These are phyloP conservation scores for Aphodius sticticus DNA, from an alignment of 2,888 invertebrate genomes.

Conservation along the genomic window DNA sequence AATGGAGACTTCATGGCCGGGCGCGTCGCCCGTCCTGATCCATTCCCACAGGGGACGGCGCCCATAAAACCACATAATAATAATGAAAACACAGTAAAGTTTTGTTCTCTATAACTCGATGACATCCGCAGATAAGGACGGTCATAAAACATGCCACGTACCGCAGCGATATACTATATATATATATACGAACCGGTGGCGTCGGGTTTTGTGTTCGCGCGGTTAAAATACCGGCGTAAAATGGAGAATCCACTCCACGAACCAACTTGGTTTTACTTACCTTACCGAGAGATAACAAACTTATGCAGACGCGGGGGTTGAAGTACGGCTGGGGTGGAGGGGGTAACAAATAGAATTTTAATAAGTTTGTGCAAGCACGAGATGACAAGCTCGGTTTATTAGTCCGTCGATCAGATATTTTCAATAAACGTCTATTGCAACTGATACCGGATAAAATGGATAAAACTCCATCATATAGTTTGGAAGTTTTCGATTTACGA, in stretches of 20 bases:
- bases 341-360: not conserved
- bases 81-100: not conserved
- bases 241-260: not conserved
- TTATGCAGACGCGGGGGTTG: not conserved
- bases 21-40: not conserved
- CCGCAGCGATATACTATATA: not conserved
- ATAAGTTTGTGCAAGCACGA: not conserved
- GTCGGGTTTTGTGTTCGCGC: not conserved
- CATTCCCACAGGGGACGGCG: not conserved
- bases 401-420: not conserved
- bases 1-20: not conserved
- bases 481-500: not conserved
- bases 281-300: not conserved
- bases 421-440: not conserved
- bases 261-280: not conserved
- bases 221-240: not conserved
- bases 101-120: constrained; percentile 4
- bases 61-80: constrained; percentile 4
- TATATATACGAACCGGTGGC: not conserved
- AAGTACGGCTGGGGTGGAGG: not conserved
- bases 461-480: not conserved
- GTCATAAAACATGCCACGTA: not conserved
- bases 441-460: not conserved
- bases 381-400: not conserved
- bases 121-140: not conserved